phyloP scores from a whole-genome alignment of 1,140 invertebrate species.

The Mercenaria mercenaria region DNA sequence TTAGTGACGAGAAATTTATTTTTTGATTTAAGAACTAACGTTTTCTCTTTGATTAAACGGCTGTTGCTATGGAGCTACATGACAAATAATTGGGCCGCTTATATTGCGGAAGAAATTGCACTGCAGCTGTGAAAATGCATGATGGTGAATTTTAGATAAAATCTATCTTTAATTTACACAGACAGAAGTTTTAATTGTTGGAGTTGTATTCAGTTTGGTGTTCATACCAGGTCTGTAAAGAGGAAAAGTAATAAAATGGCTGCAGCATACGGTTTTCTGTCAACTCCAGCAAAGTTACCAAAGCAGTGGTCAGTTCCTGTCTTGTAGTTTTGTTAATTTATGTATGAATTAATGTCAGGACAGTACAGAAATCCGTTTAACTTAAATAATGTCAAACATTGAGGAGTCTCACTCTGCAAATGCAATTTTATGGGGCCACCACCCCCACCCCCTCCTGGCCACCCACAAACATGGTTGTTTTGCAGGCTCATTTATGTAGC shows the following conservation, averaged over 20 bases:
- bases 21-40: too few relatives aligned
- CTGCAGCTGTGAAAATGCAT: conserved; percentile 64
- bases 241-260: conserved; percentile 67
- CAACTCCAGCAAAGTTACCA: conserved; percentile 79
- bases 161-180: neutral
- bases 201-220: neutral
- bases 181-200: neutral
- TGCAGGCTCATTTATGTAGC: too few relatives aligned
- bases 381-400: too few relatives aligned
- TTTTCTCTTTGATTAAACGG: neutral
- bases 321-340: too few relatives aligned
- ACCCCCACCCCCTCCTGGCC: too few relatives aligned
- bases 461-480: too few relatives aligned
- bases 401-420: too few relatives aligned
- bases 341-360: too few relatives aligned
- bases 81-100: conserved; percentile 51
- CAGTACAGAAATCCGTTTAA: too few relatives aligned
- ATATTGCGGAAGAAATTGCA: conserved; percentile 65
- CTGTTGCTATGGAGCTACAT: conserved; percentile 59
- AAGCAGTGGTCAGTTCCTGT: conserved; percentile 78
- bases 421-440: too few relatives aligned
- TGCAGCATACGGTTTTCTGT: conserved; percentile 78
- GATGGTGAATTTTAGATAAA: neutral
- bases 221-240: neutral
- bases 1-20: too few relatives aligned